phyloP scores from a whole-genome alignment of 2,888 invertebrate species.

The Matsumyia berberina region DNA sequence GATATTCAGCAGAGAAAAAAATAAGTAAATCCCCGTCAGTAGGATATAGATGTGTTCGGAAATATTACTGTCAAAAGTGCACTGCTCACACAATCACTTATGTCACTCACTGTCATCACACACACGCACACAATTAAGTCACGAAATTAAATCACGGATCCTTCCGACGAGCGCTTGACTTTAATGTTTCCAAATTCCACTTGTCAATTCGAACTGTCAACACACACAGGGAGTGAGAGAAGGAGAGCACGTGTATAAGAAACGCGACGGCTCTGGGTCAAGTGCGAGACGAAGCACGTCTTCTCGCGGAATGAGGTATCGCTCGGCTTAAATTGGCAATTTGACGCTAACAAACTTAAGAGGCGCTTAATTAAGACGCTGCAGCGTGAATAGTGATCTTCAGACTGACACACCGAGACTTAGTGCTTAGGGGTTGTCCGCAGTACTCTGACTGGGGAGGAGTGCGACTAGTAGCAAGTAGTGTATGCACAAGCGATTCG shows the following conservation, averaged over 20 bases:
- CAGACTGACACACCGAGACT: constrained; percentile 38
- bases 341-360: constrained; percentile 58
- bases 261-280: constrained; percentile 9
- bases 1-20: not conserved
- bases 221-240: not conserved
- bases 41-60: not conserved
- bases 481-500: constrained; percentile 30
- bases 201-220: not conserved
- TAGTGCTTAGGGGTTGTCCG: constrained; percentile 22
- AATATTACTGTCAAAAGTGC: not conserved
- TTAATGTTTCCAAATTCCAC: too few species aligned
- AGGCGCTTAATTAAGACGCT: constrained; percentile 43
- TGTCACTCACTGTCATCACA: constrained; percentile 19
- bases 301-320: constrained; percentile 38
- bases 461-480: constrained; percentile 22
- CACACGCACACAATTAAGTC: not conserved
- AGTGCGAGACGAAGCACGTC: constrained; percentile 16
- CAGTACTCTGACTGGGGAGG: constrained; percentile 26
- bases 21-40: not conserved
- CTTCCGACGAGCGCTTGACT: too few species aligned
- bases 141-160: not conserved
- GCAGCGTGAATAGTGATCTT: constrained; percentile 39
- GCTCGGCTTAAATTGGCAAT: constrained; percentile 32
- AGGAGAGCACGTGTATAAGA: constrained; percentile 16
- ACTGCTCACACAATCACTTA: constrained; percentile 1